Conservation (phyloP, 2,113 vertebrate species). For the Pluvianellus socialis region DNA sequence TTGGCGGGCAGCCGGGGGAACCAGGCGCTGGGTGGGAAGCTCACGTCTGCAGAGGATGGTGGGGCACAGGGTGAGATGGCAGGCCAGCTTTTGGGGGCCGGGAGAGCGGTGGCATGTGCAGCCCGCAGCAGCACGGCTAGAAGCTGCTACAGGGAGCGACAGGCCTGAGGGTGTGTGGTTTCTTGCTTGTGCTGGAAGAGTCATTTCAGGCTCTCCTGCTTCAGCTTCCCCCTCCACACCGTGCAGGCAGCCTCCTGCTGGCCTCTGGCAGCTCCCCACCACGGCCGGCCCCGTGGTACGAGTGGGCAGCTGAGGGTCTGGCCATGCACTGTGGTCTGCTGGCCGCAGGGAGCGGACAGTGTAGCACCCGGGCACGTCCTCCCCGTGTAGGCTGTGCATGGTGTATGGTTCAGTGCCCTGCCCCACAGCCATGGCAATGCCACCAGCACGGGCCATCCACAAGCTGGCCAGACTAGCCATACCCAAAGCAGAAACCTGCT, state of each 20-base stretch:
- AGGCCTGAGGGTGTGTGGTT: background rate
- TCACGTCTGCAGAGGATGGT: fast-evolving
- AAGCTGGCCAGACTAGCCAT: background rate
- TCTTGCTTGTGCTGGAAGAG: background rate
- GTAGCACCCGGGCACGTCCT: background rate
- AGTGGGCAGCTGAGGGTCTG: background rate
- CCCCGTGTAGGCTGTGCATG: background rate
- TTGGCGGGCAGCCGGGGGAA: background rate
- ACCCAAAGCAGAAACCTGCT: background rate
- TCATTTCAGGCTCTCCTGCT: background rate
- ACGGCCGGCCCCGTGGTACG: fast-evolving
- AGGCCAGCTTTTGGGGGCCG: background rate
- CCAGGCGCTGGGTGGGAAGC: fast-evolving
- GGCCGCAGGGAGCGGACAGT: background rate
- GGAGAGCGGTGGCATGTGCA: background rate
- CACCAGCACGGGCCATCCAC: background rate
- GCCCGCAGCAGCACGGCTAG: background rate
- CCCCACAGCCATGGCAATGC: fast-evolving
- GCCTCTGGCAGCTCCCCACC: background rate
- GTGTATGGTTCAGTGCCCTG: too few relatives aligned
- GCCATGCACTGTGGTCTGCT: background rate
- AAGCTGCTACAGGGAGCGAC: background rate
- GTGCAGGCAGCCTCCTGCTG: fast-evolving
- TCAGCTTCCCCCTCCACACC: background rate
- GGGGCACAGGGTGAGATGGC: background rate